Base-by-base conservation (phyloP, 2,113 vertebrate species). In the Lynx canadensis region DNA sequence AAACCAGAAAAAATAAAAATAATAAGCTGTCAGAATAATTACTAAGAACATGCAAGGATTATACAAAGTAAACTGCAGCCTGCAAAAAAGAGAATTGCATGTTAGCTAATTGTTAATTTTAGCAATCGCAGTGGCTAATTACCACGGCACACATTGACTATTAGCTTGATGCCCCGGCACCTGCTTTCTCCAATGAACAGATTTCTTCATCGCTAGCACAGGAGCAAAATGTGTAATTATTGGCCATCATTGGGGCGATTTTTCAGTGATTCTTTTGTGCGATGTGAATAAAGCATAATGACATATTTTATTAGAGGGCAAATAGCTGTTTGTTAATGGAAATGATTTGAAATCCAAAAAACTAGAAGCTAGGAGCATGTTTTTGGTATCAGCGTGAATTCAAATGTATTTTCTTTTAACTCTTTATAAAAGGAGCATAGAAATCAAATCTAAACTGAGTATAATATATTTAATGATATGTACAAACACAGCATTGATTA, bases 61-160 rank as follows among this genome's bases (percentile, higher is more conserved):
- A 99, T 99, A 99, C 99, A 99, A 99, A 99, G 99, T 99, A 99
- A 99, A 99, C 99, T 99, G 99, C 99, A 98, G 99, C 99, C 99
- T 99, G 99, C 99, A 99, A 98, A 99, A 98, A 99, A 98, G 99
- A 99, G 99, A 99, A 99, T 99, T 99, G 99, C 99, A 99, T 99
- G 99, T 99, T 99, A 99, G 99, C 99, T 99, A 99, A 99, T 99
- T 99, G 99, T 99, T 99, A 99, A 99, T 99, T 99, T 99, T 99
- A 99, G 99, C 99, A 99, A 99, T 99, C 99, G 99, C 99, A 98
- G 99, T 97, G 99, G 99, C 99, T 99, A 99, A 99, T 99, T 99
- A 99, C 99, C 99, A 98, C 99, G 98, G 99, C 99, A 99, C 99
- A 99, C 99, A 99, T 99, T 99, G 99, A 99, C 99, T 99, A 99